Conservation (phyloP, 2,888 invertebrate genomes). For the Parascotia fuliginaria region DNA sequence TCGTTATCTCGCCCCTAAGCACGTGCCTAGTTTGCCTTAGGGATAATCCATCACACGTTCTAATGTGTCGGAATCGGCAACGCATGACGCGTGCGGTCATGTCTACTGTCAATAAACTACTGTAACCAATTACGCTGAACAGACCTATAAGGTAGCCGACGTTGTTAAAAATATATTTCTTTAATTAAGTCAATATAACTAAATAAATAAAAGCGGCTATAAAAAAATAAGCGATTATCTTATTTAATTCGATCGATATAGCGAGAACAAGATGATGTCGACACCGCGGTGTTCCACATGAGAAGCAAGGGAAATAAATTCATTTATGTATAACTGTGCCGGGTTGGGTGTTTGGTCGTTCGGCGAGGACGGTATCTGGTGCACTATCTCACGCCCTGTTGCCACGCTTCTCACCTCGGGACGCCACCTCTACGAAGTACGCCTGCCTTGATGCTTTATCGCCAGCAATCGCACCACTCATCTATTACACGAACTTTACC, state of each 20-base stretch:
- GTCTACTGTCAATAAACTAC: too few relatives aligned
- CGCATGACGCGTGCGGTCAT: too few relatives aligned
- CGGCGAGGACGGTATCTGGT: slow-evolving; percentile 62
- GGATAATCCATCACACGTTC: too few relatives aligned
- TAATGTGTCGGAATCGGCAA: too few relatives aligned
- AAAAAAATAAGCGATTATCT: not conserved
- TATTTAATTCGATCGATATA: not conserved
- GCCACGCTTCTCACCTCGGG: slow-evolving; percentile 83
- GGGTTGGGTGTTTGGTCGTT: slow-evolving; percentile 14
- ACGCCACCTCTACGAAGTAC: slow-evolving; percentile 66
- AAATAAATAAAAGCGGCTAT: not conserved
- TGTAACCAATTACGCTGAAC: too few relatives aligned
- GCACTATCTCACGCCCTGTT: slow-evolving; percentile 78
- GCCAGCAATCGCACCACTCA: slow-evolving; percentile 71
- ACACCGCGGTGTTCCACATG: not conserved
- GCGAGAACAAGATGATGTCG: not conserved
- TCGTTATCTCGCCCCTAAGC: too few relatives aligned
- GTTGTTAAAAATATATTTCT: too few relatives aligned
- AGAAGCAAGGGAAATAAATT: slow-evolving; percentile 5
- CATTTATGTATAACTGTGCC: not conserved
- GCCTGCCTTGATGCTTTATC: slow-evolving; percentile 72
- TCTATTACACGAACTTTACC: slow-evolving; percentile 75
- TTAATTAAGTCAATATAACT: not conserved
- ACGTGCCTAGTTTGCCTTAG: too few relatives aligned
- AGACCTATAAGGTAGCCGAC: too few relatives aligned